phyloP scores from a whole-genome alignment of 2,113 vertebrate genomes.

The Raja brachyura region DNA sequence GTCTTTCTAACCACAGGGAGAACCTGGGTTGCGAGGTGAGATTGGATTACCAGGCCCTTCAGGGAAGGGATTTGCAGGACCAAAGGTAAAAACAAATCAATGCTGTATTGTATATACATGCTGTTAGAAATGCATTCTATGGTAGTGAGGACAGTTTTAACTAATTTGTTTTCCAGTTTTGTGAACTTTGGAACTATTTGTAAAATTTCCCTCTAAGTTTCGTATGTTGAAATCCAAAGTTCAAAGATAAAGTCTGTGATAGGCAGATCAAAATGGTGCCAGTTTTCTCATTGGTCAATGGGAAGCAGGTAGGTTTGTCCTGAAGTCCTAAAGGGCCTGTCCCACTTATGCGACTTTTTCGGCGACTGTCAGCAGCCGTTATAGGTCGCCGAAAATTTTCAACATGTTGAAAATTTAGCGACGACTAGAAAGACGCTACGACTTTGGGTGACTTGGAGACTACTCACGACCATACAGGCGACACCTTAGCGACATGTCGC shows the following conservation, averaged over 20 bases:
- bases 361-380: too few relatives aligned
- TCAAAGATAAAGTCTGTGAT: neutral
- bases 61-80: constrained; percentile 51
- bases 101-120: neutral
- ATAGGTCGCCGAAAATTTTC: too few relatives aligned
- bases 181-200: neutral
- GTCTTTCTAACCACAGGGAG: constrained; percentile 48
- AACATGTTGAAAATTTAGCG: too few relatives aligned
- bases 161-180: neutral
- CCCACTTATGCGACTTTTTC: too few relatives aligned
- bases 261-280: neutral
- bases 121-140: neutral
- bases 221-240: neutral
- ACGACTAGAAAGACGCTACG: too few relatives aligned
- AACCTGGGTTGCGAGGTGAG: constrained; percentile 47
- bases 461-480: too few relatives aligned
- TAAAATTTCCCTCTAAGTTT: neutral
- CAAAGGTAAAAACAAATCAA: constrained; percentile 50
- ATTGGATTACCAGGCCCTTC: constrained; percentile 51
- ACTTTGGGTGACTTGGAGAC: too few relatives aligned
- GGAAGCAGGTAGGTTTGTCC: neutral
- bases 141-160: neutral
- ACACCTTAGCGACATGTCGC: too few relatives aligned
- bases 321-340: neutral
- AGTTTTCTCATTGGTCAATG: neutral